phyloP scores from a whole-genome alignment of 1,140 invertebrate species.

The Drosophila nebulosa region DNA sequence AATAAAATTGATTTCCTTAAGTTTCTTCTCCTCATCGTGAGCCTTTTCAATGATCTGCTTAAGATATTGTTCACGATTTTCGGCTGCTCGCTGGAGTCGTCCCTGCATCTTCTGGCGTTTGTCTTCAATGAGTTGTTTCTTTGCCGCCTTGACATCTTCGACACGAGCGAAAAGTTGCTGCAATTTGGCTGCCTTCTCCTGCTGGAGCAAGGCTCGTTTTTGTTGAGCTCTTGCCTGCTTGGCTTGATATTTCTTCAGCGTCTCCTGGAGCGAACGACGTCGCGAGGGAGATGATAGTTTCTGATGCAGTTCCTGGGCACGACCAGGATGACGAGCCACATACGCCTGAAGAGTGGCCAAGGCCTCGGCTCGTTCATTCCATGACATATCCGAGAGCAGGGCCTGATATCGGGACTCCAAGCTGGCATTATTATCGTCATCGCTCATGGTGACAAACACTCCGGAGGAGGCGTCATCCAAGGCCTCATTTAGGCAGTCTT shows the following conservation, averaged over 20 bases:
- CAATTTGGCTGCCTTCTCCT: slow-evolving; percentile 92
- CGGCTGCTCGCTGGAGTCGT: slow-evolving; percentile 93
- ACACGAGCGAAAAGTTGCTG: slow-evolving; percentile 93
- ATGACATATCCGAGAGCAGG: slow-evolving; percentile 88
- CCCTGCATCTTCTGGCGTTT: slow-evolving; percentile 91
- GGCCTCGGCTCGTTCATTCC: slow-evolving; percentile 89
- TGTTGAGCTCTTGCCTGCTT: slow-evolving; percentile 93
- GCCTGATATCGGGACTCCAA: slow-evolving; percentile 87
- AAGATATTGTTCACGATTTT: slow-evolving; percentile 90
- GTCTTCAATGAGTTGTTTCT: slow-evolving; percentile 92
- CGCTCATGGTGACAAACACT: slow-evolving; percentile 61
- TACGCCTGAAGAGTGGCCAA: slow-evolving; percentile 88
- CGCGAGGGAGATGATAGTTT: slow-evolving; percentile 95
- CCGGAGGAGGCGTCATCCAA: slow-evolving; percentile 49
- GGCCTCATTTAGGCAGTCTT: slow-evolving; percentile 35
- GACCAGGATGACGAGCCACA: slow-evolving; percentile 92
- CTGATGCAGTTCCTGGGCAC: slow-evolving; percentile 94
- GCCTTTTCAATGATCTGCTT: slow-evolving; percentile 94
- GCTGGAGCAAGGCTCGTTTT: slow-evolving; percentile 89
- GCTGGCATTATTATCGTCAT: slow-evolving; percentile 79
- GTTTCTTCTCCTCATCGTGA: slow-evolving; percentile 98
- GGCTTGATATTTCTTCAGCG: slow-evolving; percentile 89
- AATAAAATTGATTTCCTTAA: slow-evolving; percentile 98
- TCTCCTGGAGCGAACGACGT: slow-evolving; percentile 90
- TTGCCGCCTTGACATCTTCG: slow-evolving; percentile 94